phyloP scores from a whole-genome alignment of 2,797 vertebrate genomes.

The Dallia pectoralis region DNA sequence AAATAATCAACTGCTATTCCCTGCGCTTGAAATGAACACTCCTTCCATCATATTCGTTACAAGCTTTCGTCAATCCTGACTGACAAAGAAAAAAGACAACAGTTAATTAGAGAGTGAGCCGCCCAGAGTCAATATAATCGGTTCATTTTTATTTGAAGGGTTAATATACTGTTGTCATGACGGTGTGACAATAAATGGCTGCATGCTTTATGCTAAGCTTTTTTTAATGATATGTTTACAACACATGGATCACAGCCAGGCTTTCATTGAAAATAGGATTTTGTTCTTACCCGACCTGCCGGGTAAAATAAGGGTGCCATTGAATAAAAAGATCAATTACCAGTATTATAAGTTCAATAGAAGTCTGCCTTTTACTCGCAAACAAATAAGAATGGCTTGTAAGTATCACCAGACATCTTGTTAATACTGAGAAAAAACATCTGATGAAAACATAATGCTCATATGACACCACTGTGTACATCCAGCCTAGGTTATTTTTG shows the following conservation, averaged over 20 bases:
- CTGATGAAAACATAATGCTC: conserved; percentile 19
- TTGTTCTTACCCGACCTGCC: too few relatives aligned
- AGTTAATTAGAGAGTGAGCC: neutral
- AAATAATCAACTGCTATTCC: too few relatives aligned
- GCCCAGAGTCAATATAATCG: neutral
- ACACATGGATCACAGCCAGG: neutral
- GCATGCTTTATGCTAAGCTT: neutral
- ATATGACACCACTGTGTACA: conserved; percentile 47
- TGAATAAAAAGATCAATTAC: too few relatives aligned
- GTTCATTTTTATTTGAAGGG: neutral
- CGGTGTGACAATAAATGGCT: neutral
- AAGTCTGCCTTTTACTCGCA: neutral
- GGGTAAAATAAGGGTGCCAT: too few relatives aligned
- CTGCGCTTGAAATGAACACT: too few relatives aligned
- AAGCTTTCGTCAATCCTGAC: neutral
- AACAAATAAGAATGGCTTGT: neutral
- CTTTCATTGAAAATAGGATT: too few relatives aligned
- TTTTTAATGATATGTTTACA: neutral
- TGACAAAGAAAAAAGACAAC: neutral
- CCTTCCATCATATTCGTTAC: too few relatives aligned
- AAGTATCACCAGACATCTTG: neutral
- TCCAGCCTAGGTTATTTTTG: conserved; percentile 42
- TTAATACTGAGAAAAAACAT: neutral
- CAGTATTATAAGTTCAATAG: neutral
- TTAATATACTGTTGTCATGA: neutral